Percentiles rank a stretch among this genome's conserved stretches.
phyloP scores from a whole-genome alignment of 1,140 invertebrate genomes.

The Babylonia areolata region DNA sequence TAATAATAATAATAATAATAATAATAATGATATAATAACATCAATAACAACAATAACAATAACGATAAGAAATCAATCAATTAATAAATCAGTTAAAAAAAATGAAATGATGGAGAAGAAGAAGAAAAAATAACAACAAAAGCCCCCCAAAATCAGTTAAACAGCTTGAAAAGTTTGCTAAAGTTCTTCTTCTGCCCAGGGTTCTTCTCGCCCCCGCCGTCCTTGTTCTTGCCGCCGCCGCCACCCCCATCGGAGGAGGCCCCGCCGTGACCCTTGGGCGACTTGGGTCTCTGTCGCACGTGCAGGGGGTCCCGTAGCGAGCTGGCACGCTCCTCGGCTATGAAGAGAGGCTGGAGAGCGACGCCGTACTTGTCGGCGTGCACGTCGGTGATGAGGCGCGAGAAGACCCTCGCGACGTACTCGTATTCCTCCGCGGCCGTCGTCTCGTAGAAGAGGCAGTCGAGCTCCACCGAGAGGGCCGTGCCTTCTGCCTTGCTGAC shows the following conservation, averaged over 20 bases:
- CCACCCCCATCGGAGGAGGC: too few species aligned
- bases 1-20: too few species aligned
- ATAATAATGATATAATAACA: neutral
- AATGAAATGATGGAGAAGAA: too few species aligned
- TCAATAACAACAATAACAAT: too few species aligned
- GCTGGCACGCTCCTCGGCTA: slow-evolving; percentile 64
- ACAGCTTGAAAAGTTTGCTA: slow-evolving; percentile 74
- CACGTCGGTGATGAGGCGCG: slow-evolving; percentile 69
- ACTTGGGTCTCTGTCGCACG: slow-evolving; percentile 61
- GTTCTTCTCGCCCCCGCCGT: slow-evolving; percentile 65
- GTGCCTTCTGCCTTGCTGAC: slow-evolving; percentile 73
- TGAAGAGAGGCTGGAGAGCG: slow-evolving; percentile 64
- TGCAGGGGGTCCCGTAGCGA: slow-evolving; percentile 49
- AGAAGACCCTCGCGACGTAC: slow-evolving; percentile 72
- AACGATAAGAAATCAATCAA: too few species aligned
- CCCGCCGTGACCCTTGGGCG: too few species aligned
- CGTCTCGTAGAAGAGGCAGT: slow-evolving; percentile 74
- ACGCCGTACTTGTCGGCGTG: slow-evolving; percentile 66
- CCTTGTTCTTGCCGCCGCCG: slow-evolving; percentile 38
- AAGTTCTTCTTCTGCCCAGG: slow-evolving; percentile 70
- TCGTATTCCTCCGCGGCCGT: slow-evolving; percentile 75
- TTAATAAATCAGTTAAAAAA: too few species aligned
- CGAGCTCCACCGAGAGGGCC: slow-evolving; percentile 66
- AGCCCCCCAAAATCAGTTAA: slow-evolving; percentile 62
- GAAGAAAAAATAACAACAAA: too few species aligned